Base-by-base conservation (phyloP, 2,113 vertebrate genomes). In the Brachypteracias leptosomus region DNA sequence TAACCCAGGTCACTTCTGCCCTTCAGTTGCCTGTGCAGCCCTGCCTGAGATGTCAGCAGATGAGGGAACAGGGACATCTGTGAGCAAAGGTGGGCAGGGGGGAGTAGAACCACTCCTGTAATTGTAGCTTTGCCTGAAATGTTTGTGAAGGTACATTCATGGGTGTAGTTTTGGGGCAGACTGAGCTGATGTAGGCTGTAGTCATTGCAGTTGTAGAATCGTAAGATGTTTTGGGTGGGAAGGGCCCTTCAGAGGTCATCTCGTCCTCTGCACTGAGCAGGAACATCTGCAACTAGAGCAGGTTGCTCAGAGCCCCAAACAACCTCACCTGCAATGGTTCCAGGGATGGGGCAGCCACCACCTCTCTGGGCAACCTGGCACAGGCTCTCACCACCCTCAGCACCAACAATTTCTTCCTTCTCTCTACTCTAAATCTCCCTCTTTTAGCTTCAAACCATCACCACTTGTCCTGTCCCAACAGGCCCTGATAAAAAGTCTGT, bases 41-140 rank as follows among this genome's bases (percentile, higher is more conserved):
- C 0, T 36, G 62, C 28, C 42, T 0, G 1, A 16, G 26, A 15
- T 58, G n/a, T 47, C 16, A 26, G 20, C 22, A 13, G 29, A 26
- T 0, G 6, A 47, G 68, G 21, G 42, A 78, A 83, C 55, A 40
- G 13, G 18, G 46, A 21, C 40, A n/a, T 8, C 54, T 46, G 66
- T 1, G 1, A 85, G 49, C 25, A 36, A 31, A 63, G 36, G 28
- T 17, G 49, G 36, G 13, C 21, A 25, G 29, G 5, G 29, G 29
- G 21, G n/a, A 74, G 46, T 62, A 71, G 38, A 38, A 35, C n/a
- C 49, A n/a, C 83, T 72, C n/a, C 63, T 77, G 29, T 49, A 7
- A 17, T 6, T n/a, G 26, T 26, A 68, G 42, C 31, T 36, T 55
- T 77, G 40, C 73, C 47, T 54, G n/a, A 82, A 82, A n/a, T 7